These are phyloP conservation scores for Eucidaris tribuloides DNA, from an alignment of 35 echinoderm and acorn worm species.

Conservation along the genomic window DNA sequence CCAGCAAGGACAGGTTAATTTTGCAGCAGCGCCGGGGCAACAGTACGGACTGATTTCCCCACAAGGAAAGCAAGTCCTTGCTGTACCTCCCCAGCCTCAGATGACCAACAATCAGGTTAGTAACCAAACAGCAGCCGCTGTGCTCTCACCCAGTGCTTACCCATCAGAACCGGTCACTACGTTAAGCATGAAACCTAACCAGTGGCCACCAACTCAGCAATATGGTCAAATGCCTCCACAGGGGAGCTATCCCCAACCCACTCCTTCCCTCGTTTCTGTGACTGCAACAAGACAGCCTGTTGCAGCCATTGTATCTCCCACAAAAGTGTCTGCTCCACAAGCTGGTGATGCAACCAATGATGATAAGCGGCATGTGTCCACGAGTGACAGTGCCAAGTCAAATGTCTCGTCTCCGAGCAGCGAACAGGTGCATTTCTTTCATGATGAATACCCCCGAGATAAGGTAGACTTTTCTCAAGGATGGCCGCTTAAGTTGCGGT, in stretches of 20 bases:
- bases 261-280: background rate
- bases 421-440: constrained; percentile 14
- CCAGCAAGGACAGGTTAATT: background rate
- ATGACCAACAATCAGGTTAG: background rate
- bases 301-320: constrained; percentile 24
- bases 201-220: constrained; percentile 6
- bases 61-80: background rate
- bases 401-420: background rate
- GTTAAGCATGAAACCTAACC: constrained; percentile 12
- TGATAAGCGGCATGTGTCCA: background rate
- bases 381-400: background rate
- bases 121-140: background rate
- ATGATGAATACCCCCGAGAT: constrained; percentile 71
- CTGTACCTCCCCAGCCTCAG: constrained; percentile 8
- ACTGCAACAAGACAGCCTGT: background rate
- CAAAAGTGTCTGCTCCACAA: constrained; percentile 23
- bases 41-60: background rate
- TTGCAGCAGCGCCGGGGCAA: background rate
- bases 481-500: constrained; percentile 82
- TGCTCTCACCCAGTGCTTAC: background rate
- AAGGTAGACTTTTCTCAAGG: constrained; percentile 49
- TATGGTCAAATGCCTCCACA: background rate
- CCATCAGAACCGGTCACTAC: background rate
- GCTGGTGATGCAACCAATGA: constrained; percentile 8
- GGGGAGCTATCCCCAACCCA: background rate